Conservation (phyloP, 2,113 vertebrate genomes). For the Epinephelus fuscoguttatus region DNA sequence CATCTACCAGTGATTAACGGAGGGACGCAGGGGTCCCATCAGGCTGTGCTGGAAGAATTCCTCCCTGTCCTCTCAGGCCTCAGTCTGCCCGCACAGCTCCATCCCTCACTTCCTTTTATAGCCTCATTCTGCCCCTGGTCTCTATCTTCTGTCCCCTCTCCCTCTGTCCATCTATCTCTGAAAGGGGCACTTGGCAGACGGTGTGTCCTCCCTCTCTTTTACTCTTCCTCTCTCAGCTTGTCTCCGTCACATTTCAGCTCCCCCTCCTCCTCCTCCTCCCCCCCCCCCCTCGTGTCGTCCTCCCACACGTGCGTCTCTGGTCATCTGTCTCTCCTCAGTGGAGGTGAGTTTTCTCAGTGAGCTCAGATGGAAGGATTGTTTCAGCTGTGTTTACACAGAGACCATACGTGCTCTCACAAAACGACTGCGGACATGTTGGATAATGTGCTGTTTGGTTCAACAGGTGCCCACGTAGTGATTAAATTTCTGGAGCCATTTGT, state of each 20-base stretch:
- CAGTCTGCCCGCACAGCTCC: conserved; percentile 30
- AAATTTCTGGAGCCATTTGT: conserved; percentile 32
- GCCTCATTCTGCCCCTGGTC: conserved; percentile 64
- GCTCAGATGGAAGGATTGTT: conserved; percentile 74
- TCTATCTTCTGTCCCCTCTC: conserved; percentile 56
- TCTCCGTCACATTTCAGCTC: conserved; percentile 27
- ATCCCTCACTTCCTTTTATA: conserved; percentile 81
- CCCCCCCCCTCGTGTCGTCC: not conserved
- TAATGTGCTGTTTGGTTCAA: conserved; percentile 14
- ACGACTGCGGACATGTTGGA: not conserved
- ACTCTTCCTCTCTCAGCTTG: conserved; percentile 32
- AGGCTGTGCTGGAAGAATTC: conserved; percentile 68
- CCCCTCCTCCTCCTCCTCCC: conserved; percentile 1
- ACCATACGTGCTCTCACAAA: conserved; percentile 37
- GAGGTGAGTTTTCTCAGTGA: conserved; percentile 54
- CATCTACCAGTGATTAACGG: conserved; percentile 66
- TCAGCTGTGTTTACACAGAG: conserved; percentile 72
- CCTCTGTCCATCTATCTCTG: conserved; percentile 44
- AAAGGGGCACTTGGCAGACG: conserved; percentile 51
- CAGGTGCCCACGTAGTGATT: conserved; percentile 43
- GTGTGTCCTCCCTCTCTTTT: conserved; percentile 25
- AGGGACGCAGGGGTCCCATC: conserved; percentile 62
- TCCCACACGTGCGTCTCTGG: conserved; percentile 38
- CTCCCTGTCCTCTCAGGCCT: conserved; percentile 49
- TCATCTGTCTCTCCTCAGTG: conserved; percentile 58